Percentiles rank a stretch among this genome's conserved stretches.
Conservation (phyloP, 2,113 vertebrate species). For the Paraplagusia blochii region DNA sequence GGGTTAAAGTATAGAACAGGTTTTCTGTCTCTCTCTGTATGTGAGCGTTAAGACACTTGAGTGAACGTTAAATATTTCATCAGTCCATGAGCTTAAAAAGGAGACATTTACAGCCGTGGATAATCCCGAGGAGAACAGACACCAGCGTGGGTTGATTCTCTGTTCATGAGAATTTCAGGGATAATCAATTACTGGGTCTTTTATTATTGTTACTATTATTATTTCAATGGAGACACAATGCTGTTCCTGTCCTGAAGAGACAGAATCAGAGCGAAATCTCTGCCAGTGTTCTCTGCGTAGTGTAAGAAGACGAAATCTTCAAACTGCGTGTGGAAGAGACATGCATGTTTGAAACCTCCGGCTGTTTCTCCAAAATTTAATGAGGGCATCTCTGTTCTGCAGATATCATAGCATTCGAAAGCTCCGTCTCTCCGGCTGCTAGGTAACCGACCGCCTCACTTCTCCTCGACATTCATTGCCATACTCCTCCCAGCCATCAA, state of each 20-base stretch:
- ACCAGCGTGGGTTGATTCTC: slow-evolving; percentile 25
- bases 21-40: too few species aligned
- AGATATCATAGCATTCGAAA: slow-evolving; percentile 25
- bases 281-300: slow-evolving; percentile 10
- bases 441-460: slow-evolving; percentile 51
- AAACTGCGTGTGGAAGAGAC: slow-evolving; percentile 6
- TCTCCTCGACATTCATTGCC: slow-evolving; percentile 65
- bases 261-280: slow-evolving; percentile 25
- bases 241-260: slow-evolving; percentile 32
- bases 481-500: slow-evolving; percentile 65
- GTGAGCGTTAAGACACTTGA: too few species aligned
- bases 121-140: slow-evolving; percentile 14
- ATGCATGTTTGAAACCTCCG: slow-evolving; percentile 8
- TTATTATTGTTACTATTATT: slow-evolving; percentile 28
- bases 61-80: slow-evolving; percentile 19
- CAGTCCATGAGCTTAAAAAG: slow-evolving; percentile 12
- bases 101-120: slow-evolving; percentile 28
- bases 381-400: slow-evolving; percentile 28
- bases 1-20: slow-evolving; percentile 2
- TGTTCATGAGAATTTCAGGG: slow-evolving; percentile 33
- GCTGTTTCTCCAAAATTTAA: slow-evolving; percentile 29
- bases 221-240: slow-evolving; percentile 15
- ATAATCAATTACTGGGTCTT: slow-evolving; percentile 23
- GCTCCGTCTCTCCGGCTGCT: slow-evolving; percentile 55
- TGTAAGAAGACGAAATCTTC: slow-evolving; percentile 18